Evolutionary conservation across 2,113 vertebrate genomes (phyloP).

Genomic region (Centrocercus urophasianus): DNA sequence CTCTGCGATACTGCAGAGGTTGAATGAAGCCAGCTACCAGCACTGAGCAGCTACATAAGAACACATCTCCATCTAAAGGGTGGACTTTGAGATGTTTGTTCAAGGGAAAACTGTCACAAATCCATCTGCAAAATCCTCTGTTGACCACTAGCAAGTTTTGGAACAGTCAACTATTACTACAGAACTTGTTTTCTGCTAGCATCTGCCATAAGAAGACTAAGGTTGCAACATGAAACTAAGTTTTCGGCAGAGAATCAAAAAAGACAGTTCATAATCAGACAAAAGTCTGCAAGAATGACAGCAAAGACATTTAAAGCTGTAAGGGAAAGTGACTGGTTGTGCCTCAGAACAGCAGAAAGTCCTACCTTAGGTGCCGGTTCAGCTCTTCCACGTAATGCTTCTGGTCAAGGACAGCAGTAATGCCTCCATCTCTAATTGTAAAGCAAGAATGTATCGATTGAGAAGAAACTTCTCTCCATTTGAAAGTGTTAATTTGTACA

Average conservation of each 20-base stretch:
- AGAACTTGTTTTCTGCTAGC: background rate
- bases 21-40: background rate
- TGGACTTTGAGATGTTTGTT: background rate
- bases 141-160: background rate
- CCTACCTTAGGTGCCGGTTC: constrained; percentile 92
- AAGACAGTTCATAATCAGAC: background rate
- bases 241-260: background rate
- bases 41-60: background rate
- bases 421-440: constrained; percentile 83
- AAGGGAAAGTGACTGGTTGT: background rate
- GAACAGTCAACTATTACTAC: background rate
- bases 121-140: background rate
- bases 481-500: background rate
- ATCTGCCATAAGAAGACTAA: background rate
- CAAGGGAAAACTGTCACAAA: background rate
- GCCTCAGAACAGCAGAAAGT: background rate
- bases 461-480: background rate
- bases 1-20: background rate
- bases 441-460: constrained; percentile 9
- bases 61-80: background rate
- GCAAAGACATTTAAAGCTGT: background rate
- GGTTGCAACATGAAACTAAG: background rate
- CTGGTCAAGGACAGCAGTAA: constrained; percentile 95
- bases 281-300: background rate
- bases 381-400: constrained; percentile 99